Percentiles rank a stretch among this genome's conserved stretches.
These are phyloP conservation scores for Sinopyrophorus schimmeli DNA, from an alignment of 2,888 invertebrate genomes.

Conservation along the genomic window DNA sequence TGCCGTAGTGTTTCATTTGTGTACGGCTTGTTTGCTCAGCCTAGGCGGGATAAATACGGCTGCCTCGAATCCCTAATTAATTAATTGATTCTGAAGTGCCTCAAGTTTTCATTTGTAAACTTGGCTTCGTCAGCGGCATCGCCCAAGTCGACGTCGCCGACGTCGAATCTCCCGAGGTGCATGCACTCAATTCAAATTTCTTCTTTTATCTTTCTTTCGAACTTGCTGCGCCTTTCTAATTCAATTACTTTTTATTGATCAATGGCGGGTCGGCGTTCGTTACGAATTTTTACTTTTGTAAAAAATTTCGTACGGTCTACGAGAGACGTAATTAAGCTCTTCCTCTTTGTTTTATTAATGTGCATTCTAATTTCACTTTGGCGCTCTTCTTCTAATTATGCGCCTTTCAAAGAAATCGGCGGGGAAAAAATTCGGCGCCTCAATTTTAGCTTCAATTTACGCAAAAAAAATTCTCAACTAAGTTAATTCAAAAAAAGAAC, in stretches of 20 bases:
- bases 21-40: slow-evolving; percentile 35
- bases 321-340: slow-evolving; percentile 17
- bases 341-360: too few species aligned
- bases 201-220: slow-evolving; percentile 30
- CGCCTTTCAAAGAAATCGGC: too few species aligned
- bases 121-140: slow-evolving; percentile 17
- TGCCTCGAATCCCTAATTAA: slow-evolving; percentile 38
- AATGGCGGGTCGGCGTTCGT: slow-evolving; percentile 29
- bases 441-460: too few species aligned
- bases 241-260: slow-evolving; percentile 37
- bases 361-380: too few species aligned
- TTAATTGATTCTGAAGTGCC: slow-evolving; percentile 34
- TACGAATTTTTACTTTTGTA: slow-evolving; percentile 15
- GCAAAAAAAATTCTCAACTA: too few species aligned
- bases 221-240: slow-evolving; percentile 37
- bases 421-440: too few species aligned
- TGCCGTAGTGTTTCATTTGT: slow-evolving; percentile 25
- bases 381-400: too few species aligned
- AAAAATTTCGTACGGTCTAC: slow-evolving; percentile 11
- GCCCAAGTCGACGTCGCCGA: slow-evolving; percentile 6
- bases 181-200: slow-evolving; percentile 35
- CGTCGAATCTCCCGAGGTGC: slow-evolving; percentile 10
- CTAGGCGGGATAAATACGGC: slow-evolving; percentile 36
- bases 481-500: too few species aligned
- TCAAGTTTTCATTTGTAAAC: slow-evolving; percentile 30